These are phyloP conservation scores for Hypercompe scribonia DNA, from an alignment of 2,888 invertebrate species.

Conservation along the genomic window DNA sequence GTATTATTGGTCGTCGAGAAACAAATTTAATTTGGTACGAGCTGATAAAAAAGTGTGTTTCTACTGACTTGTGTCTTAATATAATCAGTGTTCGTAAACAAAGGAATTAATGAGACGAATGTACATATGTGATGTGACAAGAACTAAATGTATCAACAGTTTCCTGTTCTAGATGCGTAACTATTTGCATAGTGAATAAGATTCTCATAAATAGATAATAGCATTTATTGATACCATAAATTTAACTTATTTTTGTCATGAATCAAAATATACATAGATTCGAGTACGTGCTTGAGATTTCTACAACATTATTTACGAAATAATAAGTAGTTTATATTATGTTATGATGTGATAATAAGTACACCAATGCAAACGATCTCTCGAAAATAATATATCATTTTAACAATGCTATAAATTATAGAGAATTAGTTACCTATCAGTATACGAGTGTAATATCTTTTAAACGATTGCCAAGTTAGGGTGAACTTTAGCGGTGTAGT, in stretches of 20 bases:
- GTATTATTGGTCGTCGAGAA: conserved; percentile 36
- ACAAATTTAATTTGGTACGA: conserved; percentile 50
- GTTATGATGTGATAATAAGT: neutral
- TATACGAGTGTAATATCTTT: neutral
- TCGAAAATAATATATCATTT: neutral
- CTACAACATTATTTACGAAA: too few relatives aligned
- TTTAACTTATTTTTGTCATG: neutral
- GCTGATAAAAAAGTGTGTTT: conserved; percentile 61
- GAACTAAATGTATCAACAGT: conserved; percentile 64
- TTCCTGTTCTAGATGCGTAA: conserved; percentile 61
- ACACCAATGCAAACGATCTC: neutral
- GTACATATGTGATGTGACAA: conserved; percentile 60
- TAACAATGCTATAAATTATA: neutral
- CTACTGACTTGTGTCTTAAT: conserved; percentile 60
- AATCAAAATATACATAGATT: neutral
- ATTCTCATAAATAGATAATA: conserved; percentile 23
- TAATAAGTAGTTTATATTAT: too few relatives aligned
- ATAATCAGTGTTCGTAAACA: conserved; percentile 71
- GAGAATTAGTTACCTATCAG: neutral
- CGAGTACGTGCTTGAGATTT: neutral
- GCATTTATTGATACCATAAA: neutral
- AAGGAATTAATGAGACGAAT: conserved; percentile 51
- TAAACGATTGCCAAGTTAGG: too few relatives aligned
- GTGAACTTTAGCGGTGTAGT: too few relatives aligned
- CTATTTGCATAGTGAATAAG: conserved; percentile 68